These are phyloP conservation scores for Eupeodes corollae DNA, from an alignment of 1,140 invertebrate species.

Conservation along the genomic window DNA sequence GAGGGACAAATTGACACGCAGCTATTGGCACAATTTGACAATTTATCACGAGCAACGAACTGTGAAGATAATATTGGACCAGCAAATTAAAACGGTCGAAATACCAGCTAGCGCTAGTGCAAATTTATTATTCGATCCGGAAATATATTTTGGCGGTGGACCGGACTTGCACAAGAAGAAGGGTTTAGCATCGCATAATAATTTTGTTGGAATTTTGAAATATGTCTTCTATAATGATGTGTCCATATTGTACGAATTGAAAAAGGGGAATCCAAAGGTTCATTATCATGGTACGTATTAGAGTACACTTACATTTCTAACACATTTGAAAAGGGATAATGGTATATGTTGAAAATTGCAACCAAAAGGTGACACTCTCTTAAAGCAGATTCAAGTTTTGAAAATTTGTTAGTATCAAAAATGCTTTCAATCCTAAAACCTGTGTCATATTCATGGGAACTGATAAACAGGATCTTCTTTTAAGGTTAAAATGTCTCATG, in stretches of 20 bases:
- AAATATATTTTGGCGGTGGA: conserved; percentile 82
- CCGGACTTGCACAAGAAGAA: conserved; percentile 66
- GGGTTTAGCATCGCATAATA: conserved; percentile 59
- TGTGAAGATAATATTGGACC: conserved; percentile 62
- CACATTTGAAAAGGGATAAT: too few species aligned
- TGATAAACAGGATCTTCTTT: too few species aligned
- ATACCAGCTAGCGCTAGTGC: conserved; percentile 55
- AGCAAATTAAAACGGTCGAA: conserved; percentile 52
- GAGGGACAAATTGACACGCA: conserved; percentile 55
- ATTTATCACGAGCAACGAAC: conserved; percentile 63
- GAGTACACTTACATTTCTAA: too few species aligned
- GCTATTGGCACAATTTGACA: conserved; percentile 82
- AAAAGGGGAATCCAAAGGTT: conserved; percentile 69
- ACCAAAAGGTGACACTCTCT: too few species aligned
- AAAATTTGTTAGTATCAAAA: too few species aligned
- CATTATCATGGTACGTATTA: conserved; percentile 54
- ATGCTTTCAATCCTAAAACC: too few species aligned
- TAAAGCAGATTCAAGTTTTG: too few species aligned
- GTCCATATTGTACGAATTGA: conserved; percentile 78
- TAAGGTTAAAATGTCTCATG: too few species aligned
- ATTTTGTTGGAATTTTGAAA: conserved; percentile 75
- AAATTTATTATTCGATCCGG: conserved; percentile 82
- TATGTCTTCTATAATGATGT: conserved; percentile 89
- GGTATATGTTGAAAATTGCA: too few species aligned
- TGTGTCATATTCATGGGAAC: too few species aligned